A percentile compares a stretch with the other conserved stretches of the same genome.
Conservation (phyloP, 2,797 vertebrate species). For the Sebastes reedi region DNA sequence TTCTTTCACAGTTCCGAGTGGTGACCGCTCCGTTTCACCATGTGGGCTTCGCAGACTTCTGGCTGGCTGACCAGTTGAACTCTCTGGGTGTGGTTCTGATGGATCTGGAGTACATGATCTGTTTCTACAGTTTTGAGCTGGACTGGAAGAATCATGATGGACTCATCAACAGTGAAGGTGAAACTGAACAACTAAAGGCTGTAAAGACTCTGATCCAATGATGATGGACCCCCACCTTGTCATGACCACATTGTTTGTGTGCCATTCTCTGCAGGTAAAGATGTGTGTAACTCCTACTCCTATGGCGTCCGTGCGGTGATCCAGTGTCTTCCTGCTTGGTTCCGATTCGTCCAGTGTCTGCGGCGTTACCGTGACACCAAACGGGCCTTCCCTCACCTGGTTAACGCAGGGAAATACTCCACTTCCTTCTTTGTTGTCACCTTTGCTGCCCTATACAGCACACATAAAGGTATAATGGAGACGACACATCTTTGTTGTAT, state of each 20-base stretch:
- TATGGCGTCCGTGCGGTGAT: constrained; percentile 97
- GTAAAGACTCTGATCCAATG: background rate
- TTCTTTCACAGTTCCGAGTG: constrained; percentile 89
- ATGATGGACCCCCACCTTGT: background rate
- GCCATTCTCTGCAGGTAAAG: constrained; percentile 63
- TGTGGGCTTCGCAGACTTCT: constrained; percentile 98
- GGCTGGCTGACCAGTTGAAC: constrained; percentile 98
- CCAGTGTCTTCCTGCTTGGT: constrained; percentile 98
- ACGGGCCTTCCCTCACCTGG: constrained; percentile 95
- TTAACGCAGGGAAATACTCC: constrained; percentile 98
- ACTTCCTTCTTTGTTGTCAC: constrained; percentile 98
- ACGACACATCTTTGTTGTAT: background rate
- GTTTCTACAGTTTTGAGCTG: constrained; percentile 97
- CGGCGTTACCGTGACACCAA: constrained; percentile 97
- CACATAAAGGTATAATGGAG: constrained; percentile 88
- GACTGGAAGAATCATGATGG: constrained; percentile 84
- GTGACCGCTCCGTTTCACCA: constrained; percentile 98
- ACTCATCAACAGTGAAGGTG: constrained; percentile 73
- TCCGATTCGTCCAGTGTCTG: constrained; percentile 98
- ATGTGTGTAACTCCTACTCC: constrained; percentile 90
- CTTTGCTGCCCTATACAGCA: constrained; percentile 93
- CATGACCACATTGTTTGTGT: background rate
- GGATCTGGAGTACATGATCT: constrained; percentile 99
- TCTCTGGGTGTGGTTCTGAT: constrained; percentile 93
- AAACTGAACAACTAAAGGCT: background rate